Conservation (phyloP, 2,888 invertebrate genomes). For the Lathronympha strigana region DNA sequence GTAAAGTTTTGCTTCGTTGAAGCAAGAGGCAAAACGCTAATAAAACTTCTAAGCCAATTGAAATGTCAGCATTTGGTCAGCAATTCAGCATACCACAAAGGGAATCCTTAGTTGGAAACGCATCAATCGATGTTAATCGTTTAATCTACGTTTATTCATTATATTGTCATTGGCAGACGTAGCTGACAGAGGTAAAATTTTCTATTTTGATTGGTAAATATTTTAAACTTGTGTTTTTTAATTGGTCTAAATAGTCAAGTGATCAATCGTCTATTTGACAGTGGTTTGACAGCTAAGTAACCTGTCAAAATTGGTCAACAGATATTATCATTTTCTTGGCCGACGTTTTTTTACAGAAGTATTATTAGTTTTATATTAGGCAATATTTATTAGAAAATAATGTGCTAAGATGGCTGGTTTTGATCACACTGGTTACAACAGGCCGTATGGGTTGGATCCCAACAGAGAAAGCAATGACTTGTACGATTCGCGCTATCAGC, state of each 20-base stretch:
- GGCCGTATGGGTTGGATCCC: slow-evolving; percentile 75
- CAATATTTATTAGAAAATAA: slow-evolving; percentile 37
- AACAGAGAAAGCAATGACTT: slow-evolving; percentile 76
- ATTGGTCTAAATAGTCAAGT: slow-evolving; percentile 17
- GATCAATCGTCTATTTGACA: slow-evolving; percentile 14
- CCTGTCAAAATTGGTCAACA: slow-evolving; percentile 17
- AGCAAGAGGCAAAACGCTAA: too few species aligned
- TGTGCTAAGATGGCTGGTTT: slow-evolving; percentile 74
- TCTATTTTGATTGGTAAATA: slow-evolving; percentile 22
- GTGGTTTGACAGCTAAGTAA: slow-evolving; percentile 1
- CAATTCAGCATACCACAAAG: too few species aligned
- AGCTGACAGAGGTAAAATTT: too few species aligned
- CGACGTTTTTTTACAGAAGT: slow-evolving; percentile 35
- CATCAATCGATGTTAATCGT: too few species aligned
- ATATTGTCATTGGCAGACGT: too few species aligned
- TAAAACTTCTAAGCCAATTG: too few species aligned
- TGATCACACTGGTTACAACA: slow-evolving; percentile 72
- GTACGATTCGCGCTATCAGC: slow-evolving; percentile 79
- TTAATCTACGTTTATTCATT: too few species aligned
- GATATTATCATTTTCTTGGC: slow-evolving; percentile 19
- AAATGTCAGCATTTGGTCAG: too few species aligned
- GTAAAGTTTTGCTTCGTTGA: too few species aligned
- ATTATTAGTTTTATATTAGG: slow-evolving; percentile 37
- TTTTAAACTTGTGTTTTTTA: too few species aligned
- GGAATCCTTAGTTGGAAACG: too few species aligned